Base-by-base conservation (phyloP, 2,888 invertebrate species). In the Drosophila ustulata region DNA sequence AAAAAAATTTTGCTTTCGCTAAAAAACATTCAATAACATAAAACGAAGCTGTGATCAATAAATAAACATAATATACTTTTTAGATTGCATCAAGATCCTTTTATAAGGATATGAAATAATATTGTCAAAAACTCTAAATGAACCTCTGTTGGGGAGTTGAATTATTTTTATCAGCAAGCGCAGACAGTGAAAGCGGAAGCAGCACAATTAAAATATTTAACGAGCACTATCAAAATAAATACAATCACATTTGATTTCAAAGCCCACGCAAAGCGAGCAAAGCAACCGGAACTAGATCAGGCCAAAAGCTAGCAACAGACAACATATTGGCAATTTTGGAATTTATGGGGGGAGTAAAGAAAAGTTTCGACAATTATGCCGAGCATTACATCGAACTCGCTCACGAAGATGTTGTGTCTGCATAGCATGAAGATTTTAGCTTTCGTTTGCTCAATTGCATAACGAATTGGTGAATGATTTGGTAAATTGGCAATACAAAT, bases 101-200 rank as follows among this genome's bases (percentile, higher is more conserved):
- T 11, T 26, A 45, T 43, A 23, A 9, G 0, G 3, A 8, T 43
- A 23, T 25, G 18, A 25, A 8, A 8, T 9, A 7, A 18, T 1
- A 18, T 1, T 18, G 18, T 18, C 18, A 18, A 18, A 18, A 18
- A 18, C 18, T 18, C 18, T 43, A 2, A 4, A 8, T 8, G 23
- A 18, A 45, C 1, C 4, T n/a, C n/a, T 37, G 9, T n/a, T 4
- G 4, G 37, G 37, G 0, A 37, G 37, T 37, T 37, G n/a, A 37
- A 37, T 55, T 47, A 30, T 55, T 56, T 61, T 53, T 47, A 47
- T 59, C 67, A 65, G 61, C 61, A 51, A 63, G 65, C 51, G 63
- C 50, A 59, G 18, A 25, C 69, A 78, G 84, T 75, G 84, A 85
- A 85, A 85, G 84, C 76, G 78, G 78, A 86, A 82, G 73, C 80